These are phyloP conservation scores for Percopsis omiscomaycus DNA, from an alignment of 2,797 vertebrate genomes.

Conservation along the genomic window DNA sequence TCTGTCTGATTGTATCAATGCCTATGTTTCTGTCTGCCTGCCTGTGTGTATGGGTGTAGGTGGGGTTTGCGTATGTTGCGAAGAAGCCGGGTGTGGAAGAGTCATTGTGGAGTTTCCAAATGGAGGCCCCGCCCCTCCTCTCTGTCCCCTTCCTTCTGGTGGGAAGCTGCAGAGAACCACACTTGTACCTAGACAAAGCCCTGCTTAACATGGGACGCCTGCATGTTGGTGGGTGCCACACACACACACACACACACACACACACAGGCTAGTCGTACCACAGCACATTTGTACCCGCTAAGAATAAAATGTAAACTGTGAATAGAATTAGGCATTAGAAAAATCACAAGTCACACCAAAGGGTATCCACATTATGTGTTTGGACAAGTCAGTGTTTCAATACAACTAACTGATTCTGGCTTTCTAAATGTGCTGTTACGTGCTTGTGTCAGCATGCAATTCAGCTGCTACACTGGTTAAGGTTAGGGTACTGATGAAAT, in stretches of 20 bases:
- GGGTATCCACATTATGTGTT: no score
- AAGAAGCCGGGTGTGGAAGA: conserved; percentile 78
- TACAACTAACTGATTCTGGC: no score
- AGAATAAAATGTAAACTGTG: no score
- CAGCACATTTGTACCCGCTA: no score
- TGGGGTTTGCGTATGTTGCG: conserved; percentile 83
- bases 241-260: neutral
- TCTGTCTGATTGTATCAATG: neutral
- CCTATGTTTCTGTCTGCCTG: neutral
- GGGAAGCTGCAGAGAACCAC: conserved; percentile 79
- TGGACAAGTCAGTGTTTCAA: no score
- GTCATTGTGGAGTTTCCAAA: conserved; percentile 86
- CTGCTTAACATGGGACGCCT: conserved; percentile 81
- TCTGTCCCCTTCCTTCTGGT: conserved; percentile 86
- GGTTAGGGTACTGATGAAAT: no score
- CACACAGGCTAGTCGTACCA: neutral
- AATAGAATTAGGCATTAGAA: no score
- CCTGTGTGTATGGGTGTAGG: conserved; percentile 62
- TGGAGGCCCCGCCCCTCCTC: conserved; percentile 78
- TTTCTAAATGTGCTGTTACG: no score
- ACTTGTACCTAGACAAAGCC: conserved; percentile 79
- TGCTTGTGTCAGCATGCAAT: neutral
- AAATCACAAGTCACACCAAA: no score
- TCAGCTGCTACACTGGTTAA: no score
- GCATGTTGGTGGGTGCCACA: conserved; percentile 78